phyloP scores from a whole-genome alignment of 1,140 invertebrate species.

The Leptopilina boulardi region DNA sequence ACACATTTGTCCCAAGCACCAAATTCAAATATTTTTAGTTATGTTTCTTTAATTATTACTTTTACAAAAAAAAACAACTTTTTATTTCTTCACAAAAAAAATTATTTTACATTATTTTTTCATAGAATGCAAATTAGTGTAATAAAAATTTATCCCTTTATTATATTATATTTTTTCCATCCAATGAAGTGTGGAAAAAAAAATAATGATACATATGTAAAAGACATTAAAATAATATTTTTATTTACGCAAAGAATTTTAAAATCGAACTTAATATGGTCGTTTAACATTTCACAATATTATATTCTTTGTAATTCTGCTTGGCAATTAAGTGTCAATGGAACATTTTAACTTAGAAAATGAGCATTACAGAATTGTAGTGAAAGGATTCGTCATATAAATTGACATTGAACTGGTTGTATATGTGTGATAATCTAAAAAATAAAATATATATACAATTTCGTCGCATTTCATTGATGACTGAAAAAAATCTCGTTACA shows the following conservation, averaged over 20 bases:
- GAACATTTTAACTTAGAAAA: constrained; percentile 14
- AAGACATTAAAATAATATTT: background rate
- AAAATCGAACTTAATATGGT: background rate
- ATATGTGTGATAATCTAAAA: background rate
- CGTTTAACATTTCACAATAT: background rate
- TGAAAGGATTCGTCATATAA: constrained; percentile 5
- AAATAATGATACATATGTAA: background rate
- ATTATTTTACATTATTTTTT: background rate
- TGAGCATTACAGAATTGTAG: background rate
- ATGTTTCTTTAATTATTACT: too few relatives aligned
- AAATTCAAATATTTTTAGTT: too few relatives aligned
- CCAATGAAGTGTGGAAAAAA: background rate
- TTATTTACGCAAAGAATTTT: background rate
- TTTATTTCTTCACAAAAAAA: background rate
- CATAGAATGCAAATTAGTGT: constrained; percentile 16
- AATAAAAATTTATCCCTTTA: background rate
- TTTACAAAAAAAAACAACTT: too few relatives aligned
- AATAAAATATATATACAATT: background rate
- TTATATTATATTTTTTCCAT: background rate
- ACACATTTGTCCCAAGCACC: too few relatives aligned
- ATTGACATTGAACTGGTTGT: constrained; percentile 8
- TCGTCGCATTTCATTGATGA: too few relatives aligned
- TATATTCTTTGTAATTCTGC: background rate
- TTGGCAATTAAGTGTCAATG: constrained; percentile 4
- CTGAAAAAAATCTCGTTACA: too few relatives aligned